Conservation (phyloP, 2,113 vertebrate genomes). For the Benitochromis conjunctus region DNA sequence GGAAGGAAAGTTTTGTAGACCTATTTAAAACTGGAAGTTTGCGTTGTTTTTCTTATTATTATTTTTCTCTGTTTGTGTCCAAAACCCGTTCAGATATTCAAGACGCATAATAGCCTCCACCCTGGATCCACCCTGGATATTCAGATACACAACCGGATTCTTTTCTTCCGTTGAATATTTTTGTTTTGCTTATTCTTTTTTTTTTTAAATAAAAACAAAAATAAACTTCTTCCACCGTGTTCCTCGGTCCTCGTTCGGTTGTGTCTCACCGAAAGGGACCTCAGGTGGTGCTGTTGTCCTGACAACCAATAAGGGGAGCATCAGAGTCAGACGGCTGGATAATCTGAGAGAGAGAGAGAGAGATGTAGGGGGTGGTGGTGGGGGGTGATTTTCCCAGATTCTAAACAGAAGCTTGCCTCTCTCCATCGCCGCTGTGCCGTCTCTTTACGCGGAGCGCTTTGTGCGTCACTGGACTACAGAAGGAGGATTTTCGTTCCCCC, state of each 20-base stretch:
- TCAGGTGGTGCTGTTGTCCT: constrained; percentile 82
- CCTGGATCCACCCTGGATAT: not conserved
- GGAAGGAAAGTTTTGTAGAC: not conserved
- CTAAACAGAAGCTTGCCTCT: constrained; percentile 47
- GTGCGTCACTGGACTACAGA: constrained; percentile 48
- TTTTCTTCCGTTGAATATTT: not conserved
- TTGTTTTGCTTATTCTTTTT: not conserved
- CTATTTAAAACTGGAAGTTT: not conserved
- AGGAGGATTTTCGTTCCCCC: not conserved
- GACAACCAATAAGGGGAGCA: constrained; percentile 78
- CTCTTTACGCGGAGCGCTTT: constrained; percentile 61
- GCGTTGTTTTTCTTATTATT: not conserved
- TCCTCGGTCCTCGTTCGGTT: constrained; percentile 9
- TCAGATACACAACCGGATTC: not conserved
- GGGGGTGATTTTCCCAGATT: constrained; percentile 35
- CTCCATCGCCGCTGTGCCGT: constrained; percentile 39
- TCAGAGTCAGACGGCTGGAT: constrained; percentile 68
- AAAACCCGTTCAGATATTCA: not conserved
- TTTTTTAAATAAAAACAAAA: not conserved
- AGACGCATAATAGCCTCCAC: rapidly evolving
- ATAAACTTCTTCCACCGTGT: not conserved
- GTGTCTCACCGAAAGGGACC: constrained; percentile 69
- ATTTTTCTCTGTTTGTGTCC: not conserved
- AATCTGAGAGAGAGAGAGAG: constrained; percentile 39
- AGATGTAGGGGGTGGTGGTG: not conserved